Evolutionary conservation across 2,113 vertebrate species (phyloP).

Genomic region (Neogobius melanostomus): DNA sequence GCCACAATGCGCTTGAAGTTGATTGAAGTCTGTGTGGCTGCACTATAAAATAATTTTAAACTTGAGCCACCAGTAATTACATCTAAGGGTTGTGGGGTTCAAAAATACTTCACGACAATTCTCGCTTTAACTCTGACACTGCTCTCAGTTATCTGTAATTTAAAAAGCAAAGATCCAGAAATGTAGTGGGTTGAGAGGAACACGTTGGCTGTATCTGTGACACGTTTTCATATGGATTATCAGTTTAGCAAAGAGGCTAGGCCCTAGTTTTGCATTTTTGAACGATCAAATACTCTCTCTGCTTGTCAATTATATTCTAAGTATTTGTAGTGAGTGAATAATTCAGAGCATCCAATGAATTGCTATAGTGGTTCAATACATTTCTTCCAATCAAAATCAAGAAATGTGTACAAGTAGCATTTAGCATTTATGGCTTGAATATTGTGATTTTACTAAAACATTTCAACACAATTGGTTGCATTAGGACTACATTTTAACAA

Average conservation of each 20-base stretch:
- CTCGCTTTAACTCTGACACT: neutral
- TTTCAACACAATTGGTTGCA: too few relatives aligned
- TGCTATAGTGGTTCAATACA: neutral
- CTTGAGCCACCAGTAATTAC: neutral
- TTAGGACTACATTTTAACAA: too few relatives aligned
- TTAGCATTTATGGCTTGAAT: too few relatives aligned
- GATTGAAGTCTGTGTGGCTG: conserved; percentile 11
- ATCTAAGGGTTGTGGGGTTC: neutral
- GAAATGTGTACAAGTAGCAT: neutral
- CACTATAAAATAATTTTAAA: conserved; percentile 9
- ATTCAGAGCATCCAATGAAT: neutral
- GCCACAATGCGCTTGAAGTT: neutral
- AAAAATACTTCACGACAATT: conserved; percentile 3
- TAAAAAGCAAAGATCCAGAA: neutral
- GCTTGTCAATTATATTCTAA: neutral
- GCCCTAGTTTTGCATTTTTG: neutral
- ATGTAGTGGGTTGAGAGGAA: neutral
- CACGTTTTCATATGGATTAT: neutral
- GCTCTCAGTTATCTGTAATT: conserved; percentile 8
- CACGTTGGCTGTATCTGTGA: neutral
- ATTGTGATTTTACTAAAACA: too few relatives aligned
- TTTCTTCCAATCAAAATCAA: neutral
- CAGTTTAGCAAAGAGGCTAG: too few relatives aligned
- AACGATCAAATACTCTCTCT: neutral
- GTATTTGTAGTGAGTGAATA: neutral